A percentile compares a stretch with the other conserved stretches of the same genome.
Evolutionary conservation across 2,113 vertebrate genomes (phyloP).

Genomic region (Hassar affinis): DNA sequence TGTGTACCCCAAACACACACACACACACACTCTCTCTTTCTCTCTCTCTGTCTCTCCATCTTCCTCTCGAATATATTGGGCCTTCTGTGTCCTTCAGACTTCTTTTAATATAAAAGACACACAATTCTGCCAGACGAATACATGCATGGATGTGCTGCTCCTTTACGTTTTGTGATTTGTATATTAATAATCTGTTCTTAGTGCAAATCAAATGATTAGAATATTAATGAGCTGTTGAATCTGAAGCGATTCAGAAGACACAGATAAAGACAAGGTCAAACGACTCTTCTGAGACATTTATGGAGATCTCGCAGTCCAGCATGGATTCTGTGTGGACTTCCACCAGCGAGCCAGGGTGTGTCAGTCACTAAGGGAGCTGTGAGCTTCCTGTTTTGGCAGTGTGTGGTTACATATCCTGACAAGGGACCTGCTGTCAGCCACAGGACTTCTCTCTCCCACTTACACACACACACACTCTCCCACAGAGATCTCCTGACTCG

Average conservation of each 20-base stretch:
- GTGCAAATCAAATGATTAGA: neutral
- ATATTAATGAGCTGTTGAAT: neutral
- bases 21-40: too few relatives aligned
- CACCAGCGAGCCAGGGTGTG: slow-evolving; percentile 64
- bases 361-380: slow-evolving; percentile 69
- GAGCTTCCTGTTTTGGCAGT: slow-evolving; percentile 86
- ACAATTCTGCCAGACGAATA: neutral
- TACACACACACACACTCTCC: slow-evolving; percentile 41
- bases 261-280: slow-evolving; percentile 16
- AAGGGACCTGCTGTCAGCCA: slow-evolving; percentile 68
- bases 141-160: neutral
- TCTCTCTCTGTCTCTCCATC: too few relatives aligned
- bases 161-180: neutral
- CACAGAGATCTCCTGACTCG: slow-evolving; percentile 75
- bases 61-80: slow-evolving; percentile 15
- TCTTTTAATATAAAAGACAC: slow-evolving; percentile 8
- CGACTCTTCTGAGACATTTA: slow-evolving; percentile 60
- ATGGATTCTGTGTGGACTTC: slow-evolving; percentile 56
- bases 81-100: slow-evolving; percentile 31
- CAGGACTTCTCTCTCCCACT: slow-evolving; percentile 29
- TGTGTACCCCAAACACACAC: neutral
- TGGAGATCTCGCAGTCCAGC: slow-evolving; percentile 58
- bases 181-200: neutral
- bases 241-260: neutral
- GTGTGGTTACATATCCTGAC: slow-evolving; percentile 78